These are phyloP conservation scores for Pseudonaja textilis DNA, from an alignment of 2,113 vertebrate genomes.

Conservation along the genomic window DNA sequence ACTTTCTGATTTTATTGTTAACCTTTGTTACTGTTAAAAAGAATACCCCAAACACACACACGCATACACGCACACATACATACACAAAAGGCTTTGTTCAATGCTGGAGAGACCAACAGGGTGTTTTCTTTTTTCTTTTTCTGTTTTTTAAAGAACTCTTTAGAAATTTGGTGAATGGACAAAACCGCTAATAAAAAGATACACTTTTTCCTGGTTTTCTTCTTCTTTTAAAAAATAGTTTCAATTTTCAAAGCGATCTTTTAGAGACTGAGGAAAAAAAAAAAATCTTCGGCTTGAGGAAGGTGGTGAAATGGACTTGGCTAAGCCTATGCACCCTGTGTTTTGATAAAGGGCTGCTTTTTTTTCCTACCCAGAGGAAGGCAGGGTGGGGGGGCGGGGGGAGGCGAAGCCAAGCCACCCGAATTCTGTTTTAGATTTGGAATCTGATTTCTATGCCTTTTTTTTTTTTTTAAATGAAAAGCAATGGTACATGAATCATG, in stretches of 20 bases:
- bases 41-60: constrained; percentile 52
- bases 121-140: constrained; percentile 23
- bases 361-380: constrained; percentile 25
- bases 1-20: constrained; percentile 73
- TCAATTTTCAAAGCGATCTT: constrained; percentile 43
- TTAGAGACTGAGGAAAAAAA: constrained; percentile 4
- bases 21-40: constrained; percentile 71
- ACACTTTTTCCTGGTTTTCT: constrained; percentile 28
- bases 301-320: constrained; percentile 38
- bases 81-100: constrained; percentile 54
- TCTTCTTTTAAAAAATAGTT: constrained; percentile 48
- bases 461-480: constrained; percentile 25
- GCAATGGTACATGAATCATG: constrained; percentile 31
- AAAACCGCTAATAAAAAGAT: constrained; percentile 53
- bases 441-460: constrained; percentile 49
- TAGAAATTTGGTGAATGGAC: constrained; percentile 61
- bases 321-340: constrained; percentile 23
- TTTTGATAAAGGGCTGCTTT: constrained; percentile 31
- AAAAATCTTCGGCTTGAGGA: constrained; percentile 31
- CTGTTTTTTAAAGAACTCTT: constrained; percentile 52
- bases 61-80: constrained; percentile 32
- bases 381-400: background rate
- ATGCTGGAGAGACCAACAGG: constrained; percentile 61
- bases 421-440: constrained; percentile 39
- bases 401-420: constrained; percentile 49